Base-by-base conservation (phyloP, 2,888 invertebrate species). In the Notodromas monacha region DNA sequence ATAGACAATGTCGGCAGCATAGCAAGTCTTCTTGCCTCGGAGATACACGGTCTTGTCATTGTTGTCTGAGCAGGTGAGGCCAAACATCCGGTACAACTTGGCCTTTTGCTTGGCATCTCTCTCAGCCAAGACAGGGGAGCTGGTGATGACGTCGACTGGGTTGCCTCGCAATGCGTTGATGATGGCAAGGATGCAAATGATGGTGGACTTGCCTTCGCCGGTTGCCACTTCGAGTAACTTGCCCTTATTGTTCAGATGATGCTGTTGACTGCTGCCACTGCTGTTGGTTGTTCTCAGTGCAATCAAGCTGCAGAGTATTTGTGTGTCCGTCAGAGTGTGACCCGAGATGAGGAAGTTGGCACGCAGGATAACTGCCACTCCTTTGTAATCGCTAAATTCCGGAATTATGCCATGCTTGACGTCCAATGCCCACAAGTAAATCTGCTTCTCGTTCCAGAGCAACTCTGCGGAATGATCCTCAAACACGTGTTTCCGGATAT, bases 1-100 rank as follows among this genome's bases (percentile, higher is more conserved):
- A 26, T 38, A 36, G 14, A 35, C 38, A 15, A 36, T 37, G 34
- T 36, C 38, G 3, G 31, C 31, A 3, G 14, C 10, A 34, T 36
- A 36, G 11, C 21, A 21, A 21, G 8, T 21, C 21, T 21, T 21
- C 21, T n/a, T 21, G 21, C 21, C 21, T 21, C 21, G 6, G n/a
- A 21, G 21, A 21, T 21, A 21, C 21, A 21, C 21, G n/a, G 21
- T 21, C 21, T 21, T 21, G 21, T 21, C 21, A n/a, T 21, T 21
- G 21, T 21, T 21, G 21, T 21, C 21, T 8, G 21, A 21, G 21
- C 21, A 21, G 8, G 21, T 21, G 8, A 21, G 21, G 21, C 21
- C 6, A 21, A 21, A 21, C 21, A 21, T 21, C n/a, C 21, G 6
- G 21, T 21, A 21, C 21, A 21, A 21, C n/a, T 21, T 21, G 6